Conservation (phyloP, 2,797 vertebrate species). For the Thalassophryne amazonica region DNA sequence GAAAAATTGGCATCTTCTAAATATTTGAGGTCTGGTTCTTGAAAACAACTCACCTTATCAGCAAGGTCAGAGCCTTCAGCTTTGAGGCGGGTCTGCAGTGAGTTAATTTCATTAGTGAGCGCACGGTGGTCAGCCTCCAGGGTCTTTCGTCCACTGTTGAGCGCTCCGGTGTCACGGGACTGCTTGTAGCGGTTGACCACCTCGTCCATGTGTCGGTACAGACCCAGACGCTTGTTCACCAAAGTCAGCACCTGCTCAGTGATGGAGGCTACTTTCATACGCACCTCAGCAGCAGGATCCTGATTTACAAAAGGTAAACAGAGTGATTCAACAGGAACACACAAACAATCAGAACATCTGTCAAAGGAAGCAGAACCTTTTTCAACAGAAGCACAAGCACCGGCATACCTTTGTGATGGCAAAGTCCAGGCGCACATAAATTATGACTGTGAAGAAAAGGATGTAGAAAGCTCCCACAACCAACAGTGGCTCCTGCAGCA, state of each 20-base stretch:
- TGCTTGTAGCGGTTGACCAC: constrained; percentile 97
- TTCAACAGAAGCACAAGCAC: neutral
- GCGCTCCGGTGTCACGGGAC: constrained; percentile 87
- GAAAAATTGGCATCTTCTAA: too few species aligned
- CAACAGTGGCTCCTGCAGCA: constrained; percentile 96
- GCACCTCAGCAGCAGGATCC: constrained; percentile 96
- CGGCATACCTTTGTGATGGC: constrained; percentile 94
- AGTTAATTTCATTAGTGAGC: constrained; percentile 87
- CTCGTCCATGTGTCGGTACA: constrained; percentile 96
- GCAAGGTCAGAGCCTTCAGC: constrained; percentile 94
- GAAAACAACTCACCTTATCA: constrained; percentile 91
- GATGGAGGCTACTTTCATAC: constrained; percentile 99
- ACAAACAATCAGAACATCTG: neutral
- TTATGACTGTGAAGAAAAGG: constrained; percentile 97
- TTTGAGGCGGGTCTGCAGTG: constrained; percentile 92
- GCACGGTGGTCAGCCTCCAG: constrained; percentile 92
- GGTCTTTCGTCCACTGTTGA: constrained; percentile 91
- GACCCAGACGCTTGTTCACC: constrained; percentile 94
- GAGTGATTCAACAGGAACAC: neutral
- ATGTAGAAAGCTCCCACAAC: constrained; percentile 97
- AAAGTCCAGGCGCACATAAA: constrained; percentile 96
- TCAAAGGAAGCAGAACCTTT: neutral
- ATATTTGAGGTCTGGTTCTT: too few species aligned
- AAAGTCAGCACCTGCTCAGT: constrained; percentile 96
- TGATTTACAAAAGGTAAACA: constrained; percentile 36